Evolutionary conservation across 2,797 vertebrate species (phyloP), one percentile per base, ranked within the genome.

Genomic region (Acipenser oxyrinchus): DNA sequence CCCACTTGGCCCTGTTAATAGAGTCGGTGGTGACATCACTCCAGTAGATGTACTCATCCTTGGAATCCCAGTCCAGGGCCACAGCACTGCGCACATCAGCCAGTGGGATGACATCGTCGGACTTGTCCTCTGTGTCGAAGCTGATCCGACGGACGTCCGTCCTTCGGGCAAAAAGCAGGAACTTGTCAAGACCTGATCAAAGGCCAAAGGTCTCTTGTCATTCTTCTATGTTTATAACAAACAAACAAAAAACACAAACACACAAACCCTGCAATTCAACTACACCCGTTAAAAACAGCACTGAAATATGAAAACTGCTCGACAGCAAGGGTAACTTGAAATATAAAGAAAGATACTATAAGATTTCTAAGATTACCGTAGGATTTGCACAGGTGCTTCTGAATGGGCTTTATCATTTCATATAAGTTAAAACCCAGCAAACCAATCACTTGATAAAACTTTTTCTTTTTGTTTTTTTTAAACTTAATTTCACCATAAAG

Each of bases 111-210:
- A 99, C 96, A 72, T 94, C 92, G 66, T 99, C 95, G 63, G 96
- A 95, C 87, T 94, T 91, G 86, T 99, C 97, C 79, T 95, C 93
- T 1, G 94, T 99, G 83, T 99, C 97, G 61, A 99, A 98, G 93
- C 97, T 99, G 94, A 99, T 91, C 83, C 95, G 95, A 93, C 95
- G 94, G 96, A 99, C 98, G 94, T 99, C 97, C 95, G 97, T 99
- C 96, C 95, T 98, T 98, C 97, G 94, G 92, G 97, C 96, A 98
- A 99, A 99, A 98, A 99, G 97, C 96, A 99, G 97, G 97, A 99
- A 99, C 96, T 98, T 98, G 95, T 99, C 97, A 98, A 99, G 96
- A 98, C 97, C 97, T 99, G 93, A 98, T 99, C 94, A 95, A 98
- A 98, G 96, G 96, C 94, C 95, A 95, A 95, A 96, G 91, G 94